Base-by-base conservation (phyloP, 2,113 vertebrate genomes). In the Neolamprologus devosi region DNA sequence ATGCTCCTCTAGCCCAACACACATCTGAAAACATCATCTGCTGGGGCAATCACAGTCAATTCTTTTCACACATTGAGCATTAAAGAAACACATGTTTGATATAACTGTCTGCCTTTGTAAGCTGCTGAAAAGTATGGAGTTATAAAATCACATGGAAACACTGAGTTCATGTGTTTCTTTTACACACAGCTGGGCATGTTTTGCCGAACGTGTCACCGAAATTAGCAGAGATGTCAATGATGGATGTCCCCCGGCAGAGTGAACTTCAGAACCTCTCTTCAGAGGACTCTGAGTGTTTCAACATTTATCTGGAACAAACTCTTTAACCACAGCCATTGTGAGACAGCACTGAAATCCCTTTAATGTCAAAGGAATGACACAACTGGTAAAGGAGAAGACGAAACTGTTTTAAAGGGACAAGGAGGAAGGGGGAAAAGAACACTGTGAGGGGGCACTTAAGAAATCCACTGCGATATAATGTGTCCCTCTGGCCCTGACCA, bases 161-260 rank as follows among this genome's bases (percentile, higher is more conserved):
- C 73, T 92, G 92, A 95, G 54, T 92, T 95, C 78, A 92, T 90
- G 92, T 84, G 65, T 90, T 92, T 89, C 85, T 92, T 93, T 87
- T 88, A 90, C 80, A 88, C 89, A 92, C 94, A 95, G 93, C 94
- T 94, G 94, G 93, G 55, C 93, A 89, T 95, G 94, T 94, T 94
- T 95, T 89, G 83, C 83, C 1, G 68, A 92, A 79, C 89, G 54
- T 93, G 95, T 95, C 91, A 95, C 88, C 83, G 58, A 90, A 91
- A 94, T 94, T 86, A 93, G 91, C 85, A 30, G 51, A 83, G 91
- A 95, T 93, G 92, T 93, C 89, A 93, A 68, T 92, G 95, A 96
- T 92, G 90, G 88, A 95, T 92, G 92, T 94, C 85, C 92, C 84
- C 51, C 55, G 3, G 86, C 84, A 87, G 84, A 51, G 65, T 16